phyloP scores from a whole-genome alignment of 53 echinoderm and acorn worm species.

The Holothuria scabra region DNA sequence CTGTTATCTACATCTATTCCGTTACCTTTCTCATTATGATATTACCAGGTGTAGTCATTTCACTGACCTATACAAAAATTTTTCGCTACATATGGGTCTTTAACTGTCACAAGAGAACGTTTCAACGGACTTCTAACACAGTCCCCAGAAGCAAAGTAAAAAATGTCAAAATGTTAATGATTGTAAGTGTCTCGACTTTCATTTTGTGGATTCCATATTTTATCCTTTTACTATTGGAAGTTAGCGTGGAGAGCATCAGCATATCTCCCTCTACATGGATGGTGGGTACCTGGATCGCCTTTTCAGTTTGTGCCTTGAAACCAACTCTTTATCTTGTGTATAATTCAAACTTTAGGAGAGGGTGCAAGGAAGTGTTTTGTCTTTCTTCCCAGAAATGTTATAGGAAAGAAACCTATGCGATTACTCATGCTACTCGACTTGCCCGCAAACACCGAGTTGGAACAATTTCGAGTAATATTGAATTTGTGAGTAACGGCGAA shows the following conservation, averaged over 20 bases:
- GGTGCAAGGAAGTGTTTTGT: constrained; percentile 94
- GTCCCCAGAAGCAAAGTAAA: constrained; percentile 97
- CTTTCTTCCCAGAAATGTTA: constrained; percentile 89
- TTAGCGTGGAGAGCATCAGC: background rate
- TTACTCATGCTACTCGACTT: constrained; percentile 80
- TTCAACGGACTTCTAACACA: constrained; percentile 89
- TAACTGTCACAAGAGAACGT: constrained; percentile 64
- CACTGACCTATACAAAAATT: constrained; percentile 71
- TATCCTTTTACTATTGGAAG: constrained; percentile 60
- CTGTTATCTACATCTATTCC: constrained; percentile 67
- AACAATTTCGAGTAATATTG: constrained; percentile 54
- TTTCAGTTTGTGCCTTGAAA: constrained; percentile 87
- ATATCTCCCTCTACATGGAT: constrained; percentile 31
- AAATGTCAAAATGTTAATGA: constrained; percentile 95
- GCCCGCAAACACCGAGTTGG: constrained; percentile 83
- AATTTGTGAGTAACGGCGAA: constrained; percentile 38
- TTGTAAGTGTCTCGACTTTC: constrained; percentile 83
- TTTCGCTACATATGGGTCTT: constrained; percentile 94
- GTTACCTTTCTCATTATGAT: constrained; percentile 69
- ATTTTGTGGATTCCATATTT: constrained; percentile 92
- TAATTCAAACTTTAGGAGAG: constrained; percentile 96
- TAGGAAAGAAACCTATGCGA: constrained; percentile 92
- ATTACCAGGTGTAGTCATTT: constrained; percentile 64
- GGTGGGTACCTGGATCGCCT: constrained; percentile 77
- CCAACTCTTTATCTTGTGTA: constrained; percentile 87